phyloP scores from a whole-genome alignment of 2,888 invertebrate genomes.

The Tetranychus truncatus region DNA sequence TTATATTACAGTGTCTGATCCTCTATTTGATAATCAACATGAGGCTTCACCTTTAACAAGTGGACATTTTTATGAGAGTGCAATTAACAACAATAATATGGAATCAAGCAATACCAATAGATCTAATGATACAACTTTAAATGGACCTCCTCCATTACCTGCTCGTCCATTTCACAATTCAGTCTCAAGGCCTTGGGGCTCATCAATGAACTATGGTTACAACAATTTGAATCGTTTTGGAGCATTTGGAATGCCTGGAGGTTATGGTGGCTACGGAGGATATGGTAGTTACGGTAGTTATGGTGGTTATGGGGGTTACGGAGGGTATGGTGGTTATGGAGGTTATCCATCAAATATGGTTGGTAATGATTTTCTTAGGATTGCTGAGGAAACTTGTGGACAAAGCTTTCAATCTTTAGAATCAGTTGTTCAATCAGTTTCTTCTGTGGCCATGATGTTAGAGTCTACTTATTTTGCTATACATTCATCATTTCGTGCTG shows the following conservation, averaged over 20 bases:
- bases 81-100: too few relatives aligned
- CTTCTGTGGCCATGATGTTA: conserved; percentile 84
- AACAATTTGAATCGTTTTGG: neutral
- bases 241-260: neutral
- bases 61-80: too few relatives aligned
- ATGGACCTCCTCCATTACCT: conserved; percentile 8
- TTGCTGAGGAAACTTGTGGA: conserved; percentile 74
- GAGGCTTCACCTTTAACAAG: too few relatives aligned
- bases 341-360: conserved; percentile 6
- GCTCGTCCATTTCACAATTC: conserved; percentile 1
- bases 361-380: conserved; percentile 46
- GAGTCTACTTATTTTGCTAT: conserved; percentile 90
- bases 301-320: conserved; percentile 10
- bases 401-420: conserved; percentile 89
- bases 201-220: conserved; percentile 2
- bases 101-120: neutral
- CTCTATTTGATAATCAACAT: too few relatives aligned
- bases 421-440: conserved; percentile 70
- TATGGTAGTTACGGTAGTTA: neutral
- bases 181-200: neutral
- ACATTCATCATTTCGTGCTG: conserved; percentile 83
- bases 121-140: neutral
- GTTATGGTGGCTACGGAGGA: neutral
- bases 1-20: too few relatives aligned
- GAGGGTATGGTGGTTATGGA: conserved; percentile 12